A percentile compares a stretch with the other conserved stretches of the same genome.
Evolutionary conservation across 2,113 vertebrate species (phyloP).

Genomic region (Muntiacus reevesi): DNA sequence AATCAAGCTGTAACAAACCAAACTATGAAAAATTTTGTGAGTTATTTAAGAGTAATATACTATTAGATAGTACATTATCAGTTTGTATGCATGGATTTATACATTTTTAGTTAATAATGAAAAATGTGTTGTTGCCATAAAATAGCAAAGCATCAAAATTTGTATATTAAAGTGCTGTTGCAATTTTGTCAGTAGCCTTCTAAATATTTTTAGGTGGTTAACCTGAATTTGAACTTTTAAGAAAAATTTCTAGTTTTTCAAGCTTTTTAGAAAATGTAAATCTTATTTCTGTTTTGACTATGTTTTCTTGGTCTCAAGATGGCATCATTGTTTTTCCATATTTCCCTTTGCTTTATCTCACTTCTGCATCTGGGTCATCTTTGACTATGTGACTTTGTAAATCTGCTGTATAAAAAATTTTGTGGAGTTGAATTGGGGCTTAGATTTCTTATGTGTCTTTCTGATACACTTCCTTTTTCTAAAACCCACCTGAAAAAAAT

Average conservation of each 20-base stretch:
- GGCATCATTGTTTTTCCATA: background rate
- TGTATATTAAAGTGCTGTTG: background rate
- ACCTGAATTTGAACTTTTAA: constrained; percentile 1
- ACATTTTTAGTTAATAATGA: constrained; percentile 31
- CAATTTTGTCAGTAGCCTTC: background rate
- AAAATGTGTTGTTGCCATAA: background rate
- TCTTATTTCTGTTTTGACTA: background rate
- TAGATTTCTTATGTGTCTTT: background rate
- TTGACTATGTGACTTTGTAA: background rate
- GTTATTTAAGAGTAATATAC: background rate
- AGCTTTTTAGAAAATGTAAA: background rate
- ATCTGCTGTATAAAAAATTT: background rate
- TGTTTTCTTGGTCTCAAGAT: background rate
- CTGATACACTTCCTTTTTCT: background rate
- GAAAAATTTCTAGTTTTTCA: background rate
- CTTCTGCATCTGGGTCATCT: background rate
- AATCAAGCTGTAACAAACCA: constrained; percentile 3
- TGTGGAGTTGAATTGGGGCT: background rate
- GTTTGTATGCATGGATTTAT: background rate
- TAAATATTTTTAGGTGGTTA: constrained; percentile 13
- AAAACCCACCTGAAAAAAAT: background rate
- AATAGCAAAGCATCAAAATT: background rate
- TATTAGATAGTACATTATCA: background rate
- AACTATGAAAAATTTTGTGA: background rate
- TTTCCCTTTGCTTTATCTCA: background rate